Percentiles rank a stretch among this genome's conserved stretches.
Conservation (phyloP, 2,113 vertebrate species). For the Elachura formosa region DNA sequence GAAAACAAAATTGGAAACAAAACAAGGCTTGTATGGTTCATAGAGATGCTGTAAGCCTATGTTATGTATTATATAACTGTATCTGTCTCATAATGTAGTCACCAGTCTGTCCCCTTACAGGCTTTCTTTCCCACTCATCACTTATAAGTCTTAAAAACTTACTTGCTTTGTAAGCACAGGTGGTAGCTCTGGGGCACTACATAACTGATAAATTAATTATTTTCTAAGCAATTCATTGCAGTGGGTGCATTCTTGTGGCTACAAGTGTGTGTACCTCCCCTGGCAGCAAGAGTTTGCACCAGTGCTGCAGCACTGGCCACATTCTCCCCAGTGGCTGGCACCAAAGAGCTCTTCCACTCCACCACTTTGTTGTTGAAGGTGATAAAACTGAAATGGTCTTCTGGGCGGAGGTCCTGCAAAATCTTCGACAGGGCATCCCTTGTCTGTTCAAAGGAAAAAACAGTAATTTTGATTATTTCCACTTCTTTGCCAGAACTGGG, state of each 20-base stretch:
- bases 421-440: conserved; percentile 69
- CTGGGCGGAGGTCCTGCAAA: conserved; percentile 61
- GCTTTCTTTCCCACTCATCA: not conserved
- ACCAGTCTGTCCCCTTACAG: not conserved
- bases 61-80: not conserved
- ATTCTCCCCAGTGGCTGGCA: conserved; percentile 47
- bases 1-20: not conserved
- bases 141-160: not conserved
- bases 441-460: conserved; percentile 51
- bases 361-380: not conserved
- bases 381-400: conserved; percentile 66
- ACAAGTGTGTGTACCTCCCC: conserved; percentile 41
- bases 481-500: not conserved
- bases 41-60: not conserved
- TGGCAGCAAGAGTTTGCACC: conserved; percentile 16
- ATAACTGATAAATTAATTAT: not conserved
- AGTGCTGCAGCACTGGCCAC: conserved; percentile 35
- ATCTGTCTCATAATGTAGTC: not conserved
- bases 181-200: not conserved
- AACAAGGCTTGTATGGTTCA: not conserved
- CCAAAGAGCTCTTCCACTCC: conserved; percentile 43
- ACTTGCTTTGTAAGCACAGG: not conserved
- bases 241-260: not conserved
- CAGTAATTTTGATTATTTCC: not conserved
- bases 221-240: not conserved